Evolutionary conservation across 2,888 invertebrate species (phyloP).

Genomic region (Platypus cylindrus): DNA sequence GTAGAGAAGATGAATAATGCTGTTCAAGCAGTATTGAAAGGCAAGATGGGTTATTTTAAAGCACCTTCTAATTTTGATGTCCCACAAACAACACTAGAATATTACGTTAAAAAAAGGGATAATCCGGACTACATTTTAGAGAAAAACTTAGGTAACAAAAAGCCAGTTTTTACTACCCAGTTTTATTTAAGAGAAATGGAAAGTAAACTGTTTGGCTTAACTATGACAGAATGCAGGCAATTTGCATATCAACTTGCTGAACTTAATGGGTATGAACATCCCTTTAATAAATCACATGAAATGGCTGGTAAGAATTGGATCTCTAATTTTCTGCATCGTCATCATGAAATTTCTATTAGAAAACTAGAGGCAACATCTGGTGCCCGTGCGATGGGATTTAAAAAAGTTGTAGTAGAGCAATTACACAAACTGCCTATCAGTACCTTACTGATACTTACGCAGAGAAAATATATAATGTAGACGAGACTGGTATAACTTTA

Average conservation of each 20-base stretch:
- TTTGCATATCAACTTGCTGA: slow-evolving; percentile 40
- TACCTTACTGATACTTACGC: slow-evolving; percentile 5
- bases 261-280: slow-evolving; percentile 2
- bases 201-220: slow-evolving; percentile 17
- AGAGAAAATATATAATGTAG: slow-evolving; percentile 20
- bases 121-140: too few relatives aligned
- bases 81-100: too few relatives aligned
- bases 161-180: too few relatives aligned
- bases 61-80: too few relatives aligned
- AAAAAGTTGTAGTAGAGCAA: slow-evolving; percentile 9
- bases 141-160: too few relatives aligned
- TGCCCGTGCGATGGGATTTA: slow-evolving; percentile 24
- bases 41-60: too few relatives aligned
- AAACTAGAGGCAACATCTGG: slow-evolving; percentile 26
- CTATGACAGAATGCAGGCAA: slow-evolving; percentile 32
- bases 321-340: background rate
- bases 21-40: too few relatives aligned
- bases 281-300: slow-evolving; percentile 1
- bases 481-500: slow-evolving; percentile 25
- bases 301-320: slow-evolving; percentile 2
- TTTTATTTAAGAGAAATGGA: too few relatives aligned
- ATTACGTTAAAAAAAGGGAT: too few relatives aligned
- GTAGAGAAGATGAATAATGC: too few relatives aligned
- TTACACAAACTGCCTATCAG: slow-evolving; percentile 9
- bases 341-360: slow-evolving; percentile 6